These are phyloP conservation scores for Pseudopodoces humilis DNA, from an alignment of 2,113 vertebrate species.

Conservation along the genomic window DNA sequence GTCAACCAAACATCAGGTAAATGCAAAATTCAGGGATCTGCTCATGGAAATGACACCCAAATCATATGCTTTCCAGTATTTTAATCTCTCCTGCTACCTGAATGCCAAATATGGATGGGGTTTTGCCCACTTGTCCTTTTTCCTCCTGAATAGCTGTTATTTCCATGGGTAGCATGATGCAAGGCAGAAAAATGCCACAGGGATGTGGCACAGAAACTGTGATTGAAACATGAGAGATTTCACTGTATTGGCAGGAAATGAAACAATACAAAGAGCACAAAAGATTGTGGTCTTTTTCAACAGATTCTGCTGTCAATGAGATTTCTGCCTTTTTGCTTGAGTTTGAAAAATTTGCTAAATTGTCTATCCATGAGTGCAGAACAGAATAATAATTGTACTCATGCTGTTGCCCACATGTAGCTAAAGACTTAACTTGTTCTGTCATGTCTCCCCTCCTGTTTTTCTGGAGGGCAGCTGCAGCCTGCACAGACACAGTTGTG, in stretches of 20 bases:
- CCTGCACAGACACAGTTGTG: rapidly evolving
- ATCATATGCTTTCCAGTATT: conserved; percentile 22
- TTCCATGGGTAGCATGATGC: neutral
- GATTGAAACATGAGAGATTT: neutral
- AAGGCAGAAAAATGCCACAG: neutral
- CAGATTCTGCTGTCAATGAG: neutral
- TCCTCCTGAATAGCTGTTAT: conserved; percentile 9
- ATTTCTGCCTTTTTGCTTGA: neutral
- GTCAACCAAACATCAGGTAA: conserved; percentile 25
- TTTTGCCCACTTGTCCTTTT: neutral
- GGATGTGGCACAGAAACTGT: neutral
- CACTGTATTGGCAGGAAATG: neutral
- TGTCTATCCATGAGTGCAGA: neutral
- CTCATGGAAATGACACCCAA: conserved; percentile 6
- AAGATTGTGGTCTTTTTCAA: neutral
- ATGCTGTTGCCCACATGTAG: neutral
- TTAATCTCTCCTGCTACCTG: neutral
- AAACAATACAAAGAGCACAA: neutral
- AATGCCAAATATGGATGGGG: neutral
- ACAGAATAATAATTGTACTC: neutral
- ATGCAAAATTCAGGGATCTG: conserved; percentile 19
- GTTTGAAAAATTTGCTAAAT: neutral
- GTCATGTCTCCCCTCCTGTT: neutral
- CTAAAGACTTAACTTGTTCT: neutral
- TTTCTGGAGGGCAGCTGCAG: neutral